phyloP scores from a whole-genome alignment of 2,797 vertebrate species.

The Aphelocoma californica region DNA sequence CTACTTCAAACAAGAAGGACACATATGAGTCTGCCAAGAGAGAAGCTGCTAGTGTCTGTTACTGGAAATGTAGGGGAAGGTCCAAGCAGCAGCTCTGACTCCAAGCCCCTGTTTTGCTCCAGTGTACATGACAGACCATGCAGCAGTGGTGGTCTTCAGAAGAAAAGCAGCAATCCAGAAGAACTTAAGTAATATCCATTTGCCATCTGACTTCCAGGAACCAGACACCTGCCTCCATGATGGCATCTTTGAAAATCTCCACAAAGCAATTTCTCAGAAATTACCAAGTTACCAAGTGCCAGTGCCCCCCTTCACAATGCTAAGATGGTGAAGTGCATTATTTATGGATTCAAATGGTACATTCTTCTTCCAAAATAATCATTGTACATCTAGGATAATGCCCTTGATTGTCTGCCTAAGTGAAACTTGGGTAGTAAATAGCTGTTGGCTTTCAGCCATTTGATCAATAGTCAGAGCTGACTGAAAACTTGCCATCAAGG shows the following conservation, averaged over 20 bases:
- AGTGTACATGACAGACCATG: neutral
- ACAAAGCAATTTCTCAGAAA: constrained; percentile 37
- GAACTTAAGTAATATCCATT: neutral
- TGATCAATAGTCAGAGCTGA: neutral
- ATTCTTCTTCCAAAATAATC: constrained; percentile 1
- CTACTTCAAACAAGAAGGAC: neutral
- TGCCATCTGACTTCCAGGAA: neutral
- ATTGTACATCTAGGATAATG: neutral
- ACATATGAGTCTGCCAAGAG: neutral
- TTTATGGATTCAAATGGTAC: constrained; percentile 47
- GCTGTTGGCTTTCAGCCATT: constrained; percentile 10
- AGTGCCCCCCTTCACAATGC: neutral
- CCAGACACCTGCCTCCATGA: neutral
- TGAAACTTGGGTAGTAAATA: constrained; percentile 16
- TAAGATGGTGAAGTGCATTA: constrained; percentile 24
- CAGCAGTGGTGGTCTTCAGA: rapidly evolving
- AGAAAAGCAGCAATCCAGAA: neutral
- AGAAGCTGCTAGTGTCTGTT: neutral
- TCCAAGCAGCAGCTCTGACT: neutral
- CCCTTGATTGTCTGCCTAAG: neutral
- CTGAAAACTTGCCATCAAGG: neutral
- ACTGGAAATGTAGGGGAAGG: neutral
- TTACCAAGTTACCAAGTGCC: neutral
- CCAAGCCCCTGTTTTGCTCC: rapidly evolving
- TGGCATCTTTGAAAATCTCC: neutral